These are phyloP conservation scores for Polypedilum pembai DNA, from an alignment of 1,140 invertebrate species.

Conservation along the genomic window DNA sequence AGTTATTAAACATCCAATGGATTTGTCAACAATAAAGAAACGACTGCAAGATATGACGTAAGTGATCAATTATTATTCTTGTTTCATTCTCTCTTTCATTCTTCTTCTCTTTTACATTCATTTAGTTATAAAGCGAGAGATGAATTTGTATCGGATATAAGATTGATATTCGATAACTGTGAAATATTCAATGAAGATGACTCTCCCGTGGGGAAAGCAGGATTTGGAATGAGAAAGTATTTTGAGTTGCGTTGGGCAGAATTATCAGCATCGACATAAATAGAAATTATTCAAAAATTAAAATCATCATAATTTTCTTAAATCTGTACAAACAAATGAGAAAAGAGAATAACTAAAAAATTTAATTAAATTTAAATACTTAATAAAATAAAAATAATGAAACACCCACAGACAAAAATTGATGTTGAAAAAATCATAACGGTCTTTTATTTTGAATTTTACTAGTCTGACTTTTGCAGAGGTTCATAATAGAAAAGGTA, in stretches of 20 bases:
- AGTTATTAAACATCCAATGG: slow-evolving; percentile 92
- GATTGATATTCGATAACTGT: slow-evolving; percentile 93
- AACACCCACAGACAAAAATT: no score
- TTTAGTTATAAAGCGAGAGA: slow-evolving; percentile 76
- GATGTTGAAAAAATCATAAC: no score
- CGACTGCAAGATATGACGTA: slow-evolving; percentile 78
- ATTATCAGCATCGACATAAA: slow-evolving; percentile 39
- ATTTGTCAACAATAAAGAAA: slow-evolving; percentile 87
- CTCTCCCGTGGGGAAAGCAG: slow-evolving; percentile 89
- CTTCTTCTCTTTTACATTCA: slow-evolving; percentile 33
- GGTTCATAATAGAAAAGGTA: no score
- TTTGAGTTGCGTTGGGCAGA: slow-evolving; percentile 84
- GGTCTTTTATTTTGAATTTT: no score
- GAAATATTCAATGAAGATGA: slow-evolving; percentile 97
- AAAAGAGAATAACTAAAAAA: not conserved
- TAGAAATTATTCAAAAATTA: not conserved
- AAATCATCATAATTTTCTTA: no score
- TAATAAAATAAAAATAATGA: no score
- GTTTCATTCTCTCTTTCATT: slow-evolving; percentile 29
- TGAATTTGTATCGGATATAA: slow-evolving; percentile 82
- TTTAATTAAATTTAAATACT: not conserved
- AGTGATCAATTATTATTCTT: slow-evolving; percentile 43
- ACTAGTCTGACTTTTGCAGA: no score
- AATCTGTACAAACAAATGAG: not conserved
- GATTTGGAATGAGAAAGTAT: slow-evolving; percentile 82